Evolutionary conservation across 2,797 vertebrate species (phyloP), one percentile per base, ranked within the genome.

Genomic region (Betta splendens): DNA sequence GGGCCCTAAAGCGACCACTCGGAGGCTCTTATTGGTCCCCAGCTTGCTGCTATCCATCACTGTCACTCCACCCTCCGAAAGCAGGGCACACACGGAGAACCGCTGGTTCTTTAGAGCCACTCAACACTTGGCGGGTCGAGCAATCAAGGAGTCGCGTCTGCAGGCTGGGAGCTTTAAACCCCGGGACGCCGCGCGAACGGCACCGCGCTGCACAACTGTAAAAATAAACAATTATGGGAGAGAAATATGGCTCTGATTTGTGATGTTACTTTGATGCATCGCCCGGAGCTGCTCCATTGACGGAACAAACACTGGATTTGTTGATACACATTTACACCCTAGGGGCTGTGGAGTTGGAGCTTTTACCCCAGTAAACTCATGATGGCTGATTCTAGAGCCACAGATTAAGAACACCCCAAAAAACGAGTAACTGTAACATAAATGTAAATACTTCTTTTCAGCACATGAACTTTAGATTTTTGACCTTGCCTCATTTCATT

Each of bases 31-130:
- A 92, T 88, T 92, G 90, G 86, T 89, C 80, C 76, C 61, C 42
- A 75, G 78, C 79, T 76, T 59, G 72, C 71, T 83, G 81, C 86
- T 88, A 93, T 93, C 90, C 90, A 92, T 93, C 92, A 93, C 75
- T 93, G 92, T 92, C 91, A 89, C 45, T 11, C 68, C 70, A 68
- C 72, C 61, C 69, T 80, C 61, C 5, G 59, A 46, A 81, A 76
- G 47, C 61, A 36, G 38, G 52, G 36, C 53, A 53, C 38, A 67
- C 64, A 69, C 47, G 55, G 75, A 73, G 70, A 67, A 69, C 57
- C n/a, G 36, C 54, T 69, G 35, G 17, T 18, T 35, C n/a, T n/a
- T 35, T 35, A 37, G 16, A 37, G 35, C 16, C 16, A 37, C 35
- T 81, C 69, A 76, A 58, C 60, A 65, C 67, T 52, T 54, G 44